Conservation (phyloP, 2,797 vertebrate species). For the Centropyge bicolor region DNA sequence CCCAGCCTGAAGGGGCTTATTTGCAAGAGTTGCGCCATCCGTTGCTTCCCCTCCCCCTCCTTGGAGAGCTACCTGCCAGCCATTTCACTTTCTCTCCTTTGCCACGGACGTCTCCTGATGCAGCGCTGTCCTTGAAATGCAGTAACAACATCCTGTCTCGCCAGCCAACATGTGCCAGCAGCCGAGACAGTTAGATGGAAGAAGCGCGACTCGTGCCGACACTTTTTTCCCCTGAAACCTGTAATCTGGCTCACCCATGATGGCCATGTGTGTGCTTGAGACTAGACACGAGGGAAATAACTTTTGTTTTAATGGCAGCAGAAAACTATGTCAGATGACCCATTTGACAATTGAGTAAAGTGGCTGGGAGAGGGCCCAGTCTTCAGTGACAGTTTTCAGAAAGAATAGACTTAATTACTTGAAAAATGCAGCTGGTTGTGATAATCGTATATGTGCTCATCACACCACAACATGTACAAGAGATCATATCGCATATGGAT, state of each 20-base stretch:
- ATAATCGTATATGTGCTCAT: conserved; percentile 1
- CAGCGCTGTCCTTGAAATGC: conserved; percentile 52
- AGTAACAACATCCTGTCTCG: conserved; percentile 46
- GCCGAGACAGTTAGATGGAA: conserved; percentile 49
- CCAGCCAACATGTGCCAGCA: conserved; percentile 42
- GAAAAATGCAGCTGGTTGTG: conserved; percentile 14
- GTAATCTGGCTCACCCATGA: conserved; percentile 51
- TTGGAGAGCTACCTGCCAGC: conserved; percentile 64
- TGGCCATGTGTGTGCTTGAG: conserved; percentile 21
- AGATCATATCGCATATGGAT: not conserved
- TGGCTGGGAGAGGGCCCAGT: conserved; percentile 23
- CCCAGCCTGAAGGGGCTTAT: conserved; percentile 45
- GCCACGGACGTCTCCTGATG: conserved; percentile 51
- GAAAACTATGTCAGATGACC: conserved; percentile 50
- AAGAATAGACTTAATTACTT: conserved; percentile 23
- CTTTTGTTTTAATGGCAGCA: conserved; percentile 50
- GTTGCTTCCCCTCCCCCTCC: conserved; percentile 23
- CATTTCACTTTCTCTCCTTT: conserved; percentile 29
- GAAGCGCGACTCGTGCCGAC: conserved; percentile 27
- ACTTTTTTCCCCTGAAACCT: conserved; percentile 41
- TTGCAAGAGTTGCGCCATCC: conserved; percentile 38
- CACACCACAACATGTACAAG: not conserved
- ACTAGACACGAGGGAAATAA: conserved; percentile 43
- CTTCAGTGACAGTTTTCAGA: conserved; percentile 32
- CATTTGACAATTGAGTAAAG: conserved; percentile 43